These are phyloP conservation scores for Stomorhina lunata DNA, from an alignment of 2,888 invertebrate species.

Conservation along the genomic window DNA sequence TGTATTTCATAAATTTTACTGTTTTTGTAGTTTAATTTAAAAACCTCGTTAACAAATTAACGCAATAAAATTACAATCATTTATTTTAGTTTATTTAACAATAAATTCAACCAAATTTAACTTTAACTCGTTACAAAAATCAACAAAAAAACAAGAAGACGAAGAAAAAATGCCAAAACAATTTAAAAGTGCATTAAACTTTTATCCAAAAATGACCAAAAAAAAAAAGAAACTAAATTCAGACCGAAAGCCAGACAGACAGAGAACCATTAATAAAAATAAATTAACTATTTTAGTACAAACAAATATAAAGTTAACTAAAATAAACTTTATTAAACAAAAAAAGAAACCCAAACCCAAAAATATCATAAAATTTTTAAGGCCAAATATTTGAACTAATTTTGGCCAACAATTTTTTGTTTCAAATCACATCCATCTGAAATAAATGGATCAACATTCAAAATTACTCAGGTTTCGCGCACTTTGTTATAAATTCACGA, in stretches of 20 bases:
- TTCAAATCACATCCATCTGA: background rate
- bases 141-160: background rate
- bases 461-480: background rate
- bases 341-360: background rate
- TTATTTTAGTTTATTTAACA: constrained; percentile 35
- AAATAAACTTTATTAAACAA: constrained; percentile 20
- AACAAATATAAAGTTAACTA: constrained; percentile 14
- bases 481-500: background rate
- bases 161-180: background rate
- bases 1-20: constrained; percentile 46
- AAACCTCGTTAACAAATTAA: constrained; percentile 59
- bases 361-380: constrained; percentile 28
- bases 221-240: background rate
- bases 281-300: background rate
- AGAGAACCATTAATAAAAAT: background rate
- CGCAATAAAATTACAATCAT: constrained; percentile 48
- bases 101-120: background rate
- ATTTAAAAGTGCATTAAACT: constrained; percentile 58
- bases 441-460: background rate
- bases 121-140: background rate
- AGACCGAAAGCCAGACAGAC: background rate
- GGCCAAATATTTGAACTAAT: constrained; percentile 51
- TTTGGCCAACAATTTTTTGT: constrained; percentile 5
- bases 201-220: constrained; percentile 28
- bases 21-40: constrained; percentile 50